Conservation (phyloP, 2,113 vertebrate genomes). For the Notarius quadriscutis region DNA sequence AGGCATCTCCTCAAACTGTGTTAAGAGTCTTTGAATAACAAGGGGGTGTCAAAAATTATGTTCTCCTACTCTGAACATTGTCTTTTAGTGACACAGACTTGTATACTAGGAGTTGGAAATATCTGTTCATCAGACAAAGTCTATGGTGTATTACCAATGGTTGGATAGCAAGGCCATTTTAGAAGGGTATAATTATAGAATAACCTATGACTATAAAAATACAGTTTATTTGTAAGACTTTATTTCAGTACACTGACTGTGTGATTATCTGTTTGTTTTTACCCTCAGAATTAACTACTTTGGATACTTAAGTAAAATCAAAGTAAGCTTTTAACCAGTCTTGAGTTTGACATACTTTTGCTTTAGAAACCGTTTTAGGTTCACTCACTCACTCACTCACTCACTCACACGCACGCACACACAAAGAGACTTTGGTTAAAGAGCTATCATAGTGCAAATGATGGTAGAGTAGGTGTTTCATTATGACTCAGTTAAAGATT, state of each 20-base stretch:
- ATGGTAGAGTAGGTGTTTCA: conserved; percentile 49
- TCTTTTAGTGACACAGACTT: conserved; percentile 21
- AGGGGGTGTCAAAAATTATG: not conserved
- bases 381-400: not conserved
- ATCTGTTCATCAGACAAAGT: conserved; percentile 5
- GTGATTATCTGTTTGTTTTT: not conserved
- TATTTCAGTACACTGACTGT: not conserved
- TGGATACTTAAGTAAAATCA: not conserved
- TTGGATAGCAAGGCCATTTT: not conserved
- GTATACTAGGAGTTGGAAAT: not conserved
- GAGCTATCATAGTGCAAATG: conserved; percentile 32
- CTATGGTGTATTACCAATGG: not conserved
- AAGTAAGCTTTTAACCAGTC: not conserved
- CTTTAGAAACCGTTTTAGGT: not conserved
- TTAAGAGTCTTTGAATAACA: conserved; percentile 27
- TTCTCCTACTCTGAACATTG: not conserved
- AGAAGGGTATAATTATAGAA: not conserved
- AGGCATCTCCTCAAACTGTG: conserved; percentile 31
- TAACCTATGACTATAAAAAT: not conserved
- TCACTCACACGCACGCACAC: conserved; percentile 5
- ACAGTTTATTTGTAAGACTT: not conserved
- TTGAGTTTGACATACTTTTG: not conserved
- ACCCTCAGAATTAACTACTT: not conserved
- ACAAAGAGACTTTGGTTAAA: conserved; percentile 37
- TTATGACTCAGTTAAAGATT: conserved; percentile 45